phyloP scores from a whole-genome alignment of 1,140 invertebrate genomes.

The Vollenhovia emeryi region DNA sequence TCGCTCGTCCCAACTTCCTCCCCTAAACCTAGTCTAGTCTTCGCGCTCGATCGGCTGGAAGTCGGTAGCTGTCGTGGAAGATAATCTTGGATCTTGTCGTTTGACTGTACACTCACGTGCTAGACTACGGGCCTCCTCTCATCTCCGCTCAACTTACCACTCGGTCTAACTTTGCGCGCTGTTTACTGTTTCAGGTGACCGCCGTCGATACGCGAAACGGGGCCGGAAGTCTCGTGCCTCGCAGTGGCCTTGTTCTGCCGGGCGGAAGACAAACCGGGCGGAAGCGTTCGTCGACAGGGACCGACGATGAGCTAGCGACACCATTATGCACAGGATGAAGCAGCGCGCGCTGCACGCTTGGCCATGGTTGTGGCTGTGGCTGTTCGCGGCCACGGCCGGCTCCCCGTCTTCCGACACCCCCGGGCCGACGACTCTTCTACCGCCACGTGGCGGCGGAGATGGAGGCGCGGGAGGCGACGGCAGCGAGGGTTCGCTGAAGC shows the following conservation, averaged over 20 bases:
- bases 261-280: conserved; percentile 32
- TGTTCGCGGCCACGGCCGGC: conserved; percentile 79
- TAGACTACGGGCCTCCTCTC: conserved; percentile 3
- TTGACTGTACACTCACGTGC: conserved; percentile 1
- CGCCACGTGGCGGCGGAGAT: conserved; percentile 11
- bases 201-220: not conserved
- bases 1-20: conserved; percentile 47
- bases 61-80: conserved; percentile 63
- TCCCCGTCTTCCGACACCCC: conserved; percentile 74
- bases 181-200: conserved; percentile 67
- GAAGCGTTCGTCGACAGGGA: conserved; percentile 30
- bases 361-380: conserved; percentile 83
- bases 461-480: not conserved
- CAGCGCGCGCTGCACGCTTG: conserved; percentile 80
- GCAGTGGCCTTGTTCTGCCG: conserved; percentile 26
- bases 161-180: conserved; percentile 7
- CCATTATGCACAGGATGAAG: conserved; percentile 80
- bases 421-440: conserved; percentile 53
- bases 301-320: conserved; percentile 84
- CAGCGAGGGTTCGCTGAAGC: conserved; percentile 26
- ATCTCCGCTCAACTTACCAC: conserved; percentile 13
- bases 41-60: conserved; percentile 67
- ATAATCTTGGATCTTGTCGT: conserved; percentile 57
- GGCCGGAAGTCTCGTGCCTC: not conserved
- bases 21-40: conserved; percentile 50